Base-by-base conservation (phyloP, 2,888 invertebrate genomes). In the Mythimna albipuncta region DNA sequence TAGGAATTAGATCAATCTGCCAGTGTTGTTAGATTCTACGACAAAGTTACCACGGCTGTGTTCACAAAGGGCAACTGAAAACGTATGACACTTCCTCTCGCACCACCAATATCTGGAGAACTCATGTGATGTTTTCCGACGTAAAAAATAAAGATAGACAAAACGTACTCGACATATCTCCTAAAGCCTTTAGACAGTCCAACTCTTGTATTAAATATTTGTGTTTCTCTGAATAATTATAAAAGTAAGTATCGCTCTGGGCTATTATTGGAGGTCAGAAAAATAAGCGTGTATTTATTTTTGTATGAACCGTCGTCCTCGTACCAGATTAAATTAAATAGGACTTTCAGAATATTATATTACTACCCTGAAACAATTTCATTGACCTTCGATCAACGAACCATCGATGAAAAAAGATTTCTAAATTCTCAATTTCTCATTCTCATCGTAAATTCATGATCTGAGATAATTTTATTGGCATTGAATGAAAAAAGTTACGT, bases 251-350 rank as follows among this genome's bases (percentile, higher is more conserved):
- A 52, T 54, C 41, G 38, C 55, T 72, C 59, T 47, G 21, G 44
- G 64, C 50, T 55, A 55, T 6, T n/a, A 41, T 2, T 2, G 38
- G 65, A 77, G 77, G 77, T 77, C 78, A 64, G 64, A 68, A 64
- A 77, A 61, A 72, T 64, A 52, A 50, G 6, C 50, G 50, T 72
- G 67, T 67, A 64, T 67, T 47, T 57, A 71, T 64, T 62, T 68
- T 78, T 72, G 54, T 62, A 64, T 52, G 19, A 61, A 9, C 55
- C 19, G 52, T 47, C 38, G 68, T 69, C 64, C 62, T 65, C 66
- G 79, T 65, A 65, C 68, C 50, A 72, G 41, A 67, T 72, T 77
- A n/a, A 72, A 64, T 52, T 72, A 35, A 72, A 77, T 41, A 63
- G 52, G 52, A 21, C 57, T 55, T 13, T 52, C 10, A 65, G 52